Evolutionary conservation across 1,140 invertebrate genomes (phyloP), one percentile per base, ranked within the genome.

Genomic region (Caenorhabditis tropicalis): DNA sequence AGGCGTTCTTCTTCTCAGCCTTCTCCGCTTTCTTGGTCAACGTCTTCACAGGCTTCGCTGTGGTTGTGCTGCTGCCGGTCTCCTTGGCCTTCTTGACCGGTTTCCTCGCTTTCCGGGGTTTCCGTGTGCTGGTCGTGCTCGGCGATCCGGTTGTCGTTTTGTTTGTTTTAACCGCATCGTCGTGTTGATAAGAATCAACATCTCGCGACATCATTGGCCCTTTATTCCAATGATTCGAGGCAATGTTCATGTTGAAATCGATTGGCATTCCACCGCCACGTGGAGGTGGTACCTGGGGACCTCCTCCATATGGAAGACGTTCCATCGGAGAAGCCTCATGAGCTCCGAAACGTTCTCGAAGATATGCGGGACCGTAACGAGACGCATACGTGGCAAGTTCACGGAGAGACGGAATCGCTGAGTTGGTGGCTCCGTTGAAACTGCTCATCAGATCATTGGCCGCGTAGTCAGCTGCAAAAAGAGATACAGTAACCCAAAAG

Each of bases 361-460:
- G 51, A 81, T 53, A 51, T 4, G 48, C 51, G n/a, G 48, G 48
- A 53, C 48, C 31, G 27, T 58, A 53, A 5, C 51, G 46, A 4
- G 79, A 81, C 10, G 79, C 51, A 31, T 65, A 60, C 24, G 43
- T 70, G 29, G 39, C 82, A 46, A 58, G 56, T 29, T 65, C 48
- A 33, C 56, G 82, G 15, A 82, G 39, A 19, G 56, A 60, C 15
- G 82, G 82, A n/a, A 82, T 82, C 1, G 33, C 56, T 2, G 56
- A 48, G 19, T 65, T 70, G n/a, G 82, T 39, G 5, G 43, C 82
- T 31, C 82, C 82, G 39, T 65, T 82, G 60, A 82, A 82, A 33
- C 82, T 82, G 24, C 24, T 60, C 82, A 82, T 82, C 16, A 82
- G 58, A 24, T 82, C 82, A 33, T 82, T 82, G 5, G 82, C 33